Percentiles rank a stretch among this genome's conserved stretches.
Evolutionary conservation across 2,888 invertebrate genomes (phyloP).

Genomic region (Agrotis clavis): DNA sequence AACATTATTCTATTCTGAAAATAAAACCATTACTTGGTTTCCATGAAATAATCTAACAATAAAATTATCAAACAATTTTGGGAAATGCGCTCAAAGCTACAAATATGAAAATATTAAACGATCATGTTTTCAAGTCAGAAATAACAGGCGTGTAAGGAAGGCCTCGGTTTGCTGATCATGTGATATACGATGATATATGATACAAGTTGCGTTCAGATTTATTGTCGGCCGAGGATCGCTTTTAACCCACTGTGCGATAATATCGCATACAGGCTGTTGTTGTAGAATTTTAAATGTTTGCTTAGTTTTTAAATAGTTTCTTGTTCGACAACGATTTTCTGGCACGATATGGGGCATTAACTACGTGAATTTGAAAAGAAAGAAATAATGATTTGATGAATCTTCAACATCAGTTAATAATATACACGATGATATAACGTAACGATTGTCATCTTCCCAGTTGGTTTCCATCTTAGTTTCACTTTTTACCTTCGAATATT

Average conservation of each 20-base stretch:
- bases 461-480: no score
- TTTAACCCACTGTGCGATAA: conserved; percentile 60
- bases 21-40: no score
- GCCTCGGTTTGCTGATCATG: conserved; percentile 64
- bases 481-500: no score
- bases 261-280: conserved; percentile 34
- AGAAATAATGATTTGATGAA: background rate
- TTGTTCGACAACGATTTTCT: background rate
- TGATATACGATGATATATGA: conserved; percentile 75
- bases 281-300: conserved; percentile 47
- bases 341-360: no score
- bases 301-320: conserved; percentile 13
- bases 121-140: conserved; percentile 36
- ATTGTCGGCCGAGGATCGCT: conserved; percentile 40
- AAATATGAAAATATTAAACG: conserved; percentile 23
- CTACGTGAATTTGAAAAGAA: conserved; percentile 5
- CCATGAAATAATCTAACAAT: background rate
- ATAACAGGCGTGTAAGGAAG: conserved; percentile 47
- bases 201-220: conserved; percentile 65
- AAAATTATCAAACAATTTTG: background rate
- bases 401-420: no score
- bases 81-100: background rate
- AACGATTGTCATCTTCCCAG: no score
- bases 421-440: no score
- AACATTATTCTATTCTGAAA: no score